Evolutionary conservation across 2,797 vertebrate genomes (phyloP).

Genomic region (Phrynocephalus guinanensis): DNA sequence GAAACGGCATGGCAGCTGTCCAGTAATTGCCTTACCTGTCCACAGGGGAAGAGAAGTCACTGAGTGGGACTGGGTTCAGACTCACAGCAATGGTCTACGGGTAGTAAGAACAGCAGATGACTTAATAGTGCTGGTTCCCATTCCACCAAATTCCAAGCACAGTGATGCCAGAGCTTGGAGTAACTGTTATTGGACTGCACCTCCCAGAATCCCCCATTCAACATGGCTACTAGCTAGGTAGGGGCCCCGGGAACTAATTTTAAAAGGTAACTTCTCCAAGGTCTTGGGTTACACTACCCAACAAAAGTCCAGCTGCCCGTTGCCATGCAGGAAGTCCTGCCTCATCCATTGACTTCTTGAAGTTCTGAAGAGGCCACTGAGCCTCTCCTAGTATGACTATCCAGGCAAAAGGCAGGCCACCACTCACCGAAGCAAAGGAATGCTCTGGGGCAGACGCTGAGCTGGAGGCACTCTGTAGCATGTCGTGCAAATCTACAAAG

Average conservation of each 20-base stretch:
- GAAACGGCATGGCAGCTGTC: not conserved
- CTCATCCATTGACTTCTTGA: not conserved
- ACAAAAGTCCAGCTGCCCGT: no score
- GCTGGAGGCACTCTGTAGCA: conserved; percentile 70
- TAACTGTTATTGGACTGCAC: no score
- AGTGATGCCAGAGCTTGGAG: no score
- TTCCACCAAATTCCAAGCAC: not conserved
- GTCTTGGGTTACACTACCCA: no score
- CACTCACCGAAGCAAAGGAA: conserved; percentile 84
- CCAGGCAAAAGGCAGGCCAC: not conserved
- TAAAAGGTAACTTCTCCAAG: no score
- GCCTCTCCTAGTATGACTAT: not conserved
- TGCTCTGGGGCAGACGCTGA: conserved; percentile 66
- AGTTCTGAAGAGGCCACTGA: not conserved
- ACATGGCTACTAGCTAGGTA: no score
- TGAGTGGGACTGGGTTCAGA: conserved; percentile 75
- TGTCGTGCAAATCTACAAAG: conserved; percentile 86
- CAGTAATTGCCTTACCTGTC: conserved; percentile 84
- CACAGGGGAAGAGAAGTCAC: conserved; percentile 88
- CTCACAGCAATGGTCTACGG: conserved; percentile 89
- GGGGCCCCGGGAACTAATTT: no score
- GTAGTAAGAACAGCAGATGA: conserved; percentile 43
- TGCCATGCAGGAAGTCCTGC: not conserved
- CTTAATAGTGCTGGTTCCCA: not conserved
- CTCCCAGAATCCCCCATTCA: no score